phyloP scores from a whole-genome alignment of 2,888 invertebrate genomes.

The Drosophila silvestris region DNA sequence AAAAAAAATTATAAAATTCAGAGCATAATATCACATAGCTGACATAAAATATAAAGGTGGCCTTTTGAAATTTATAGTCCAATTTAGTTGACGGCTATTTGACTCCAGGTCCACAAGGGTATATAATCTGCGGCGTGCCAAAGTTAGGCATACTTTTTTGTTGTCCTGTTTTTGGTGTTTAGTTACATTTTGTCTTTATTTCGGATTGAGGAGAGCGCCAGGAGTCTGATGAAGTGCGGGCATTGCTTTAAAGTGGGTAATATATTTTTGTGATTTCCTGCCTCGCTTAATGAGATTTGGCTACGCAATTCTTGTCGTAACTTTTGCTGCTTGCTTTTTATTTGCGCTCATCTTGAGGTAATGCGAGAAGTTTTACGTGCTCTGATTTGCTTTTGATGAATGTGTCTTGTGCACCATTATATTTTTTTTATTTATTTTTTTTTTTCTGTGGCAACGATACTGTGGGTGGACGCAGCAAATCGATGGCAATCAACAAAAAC shows the following conservation, averaged over 20 bases:
- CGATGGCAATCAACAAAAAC: slow-evolving; percentile 33
- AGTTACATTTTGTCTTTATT: slow-evolving; percentile 73
- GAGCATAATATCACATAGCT: not conserved
- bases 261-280: slow-evolving; percentile 76
- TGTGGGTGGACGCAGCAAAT: slow-evolving; percentile 10
- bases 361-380: slow-evolving; percentile 78
- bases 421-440: not conserved
- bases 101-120: not conserved
- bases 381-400: slow-evolving; percentile 77
- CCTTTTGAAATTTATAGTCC: not conserved
- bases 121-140: not conserved
- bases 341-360: slow-evolving; percentile 71
- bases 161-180: slow-evolving; percentile 57
- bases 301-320: slow-evolving; percentile 50
- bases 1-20: not conserved
- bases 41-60: not conserved
- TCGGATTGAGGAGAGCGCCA: not conserved
- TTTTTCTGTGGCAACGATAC: slow-evolving; percentile 1
- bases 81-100: not conserved
- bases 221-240: slow-evolving; percentile 71
- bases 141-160: not conserved
- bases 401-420: slow-evolving; percentile 31
- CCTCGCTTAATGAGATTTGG: slow-evolving; percentile 69
- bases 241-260: slow-evolving; percentile 78
- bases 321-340: slow-evolving; percentile 61